Evolutionary conservation across 2,888 invertebrate genomes (phyloP), one percentile per base, ranked within the genome.

Genomic region (Melanargia galathea): DNA sequence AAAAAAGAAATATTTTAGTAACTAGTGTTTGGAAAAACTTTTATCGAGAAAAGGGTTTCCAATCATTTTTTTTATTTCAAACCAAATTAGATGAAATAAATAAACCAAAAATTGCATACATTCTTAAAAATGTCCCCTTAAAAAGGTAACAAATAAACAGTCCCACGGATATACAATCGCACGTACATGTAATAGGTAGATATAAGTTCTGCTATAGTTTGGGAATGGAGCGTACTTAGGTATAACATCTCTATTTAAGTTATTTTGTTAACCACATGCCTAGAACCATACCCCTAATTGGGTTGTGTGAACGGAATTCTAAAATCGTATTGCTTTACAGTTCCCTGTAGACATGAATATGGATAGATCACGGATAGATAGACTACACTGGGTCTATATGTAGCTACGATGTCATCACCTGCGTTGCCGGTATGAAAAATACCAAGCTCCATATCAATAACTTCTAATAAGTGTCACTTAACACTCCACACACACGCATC

Each of bases 401-500:
- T 16, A 16, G 30, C 1, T 16, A 30, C 30, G 26, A 30, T 49
- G 49, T 49, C 30, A 30, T 30, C 49, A 49, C 16, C n/a, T 49
- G 16, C 7, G n/a, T 8, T 30, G 49, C 10, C 16, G 2, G 49
- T 30, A n/a, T n/a, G 30, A 30, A 49, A 49, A 30, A 49, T 49
- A 30, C 49, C 10, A 49, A 30, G 16, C 16, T 16, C 49, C 49
- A 16, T 49, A 30, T 30, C 49, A 49, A 49, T 49, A 49, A 49
- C 49, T 49, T 30, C 30, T 30, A 10, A 49, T n/a, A 18, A 49
- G 30, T 49, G 20, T 11, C 46, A n/a, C 46, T n/a, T 33, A 60
- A 65, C 51, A 59, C 56, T 33, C 55, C 40, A 52, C 54, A 60
- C 49, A 59, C 48, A 43, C 8, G 30, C 45, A 40, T 58, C 38